Evolutionary conservation across 1,140 invertebrate species (phyloP), one percentile per base, ranked within the genome.

Genomic region (Harpegnathos saltator): DNA sequence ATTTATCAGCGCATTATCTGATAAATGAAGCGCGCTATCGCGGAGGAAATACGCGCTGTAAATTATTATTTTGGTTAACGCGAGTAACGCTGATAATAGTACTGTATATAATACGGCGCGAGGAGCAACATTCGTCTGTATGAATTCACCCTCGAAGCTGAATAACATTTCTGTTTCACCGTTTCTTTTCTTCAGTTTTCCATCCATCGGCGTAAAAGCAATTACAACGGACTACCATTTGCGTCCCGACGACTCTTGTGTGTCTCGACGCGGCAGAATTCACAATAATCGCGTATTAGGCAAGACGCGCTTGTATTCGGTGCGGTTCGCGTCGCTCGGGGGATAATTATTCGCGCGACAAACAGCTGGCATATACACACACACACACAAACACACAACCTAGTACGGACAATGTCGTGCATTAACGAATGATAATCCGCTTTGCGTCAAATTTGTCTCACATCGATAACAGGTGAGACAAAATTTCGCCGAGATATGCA

Each of bases 401-500:
- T 56, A 56, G 66, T 58, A 19, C 50, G 19, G 33, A 26, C 17
- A 78, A 71, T 68, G 26, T 69, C 14, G 26, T 52, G 14, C n/a
- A 71, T 80, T 80, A 59, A 59, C 65, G n/a, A 80, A 58, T 80
- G n/a, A 69, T 74, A 82, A 82, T 82, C 78, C 44, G 59, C 29
- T 82, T 82, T 62, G 44, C 56, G 69, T 74, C 69, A 24, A 82
- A 58, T 59, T 54, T 73, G 69, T 73, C 29, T 81, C 52, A 52
- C 73, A 38, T 80, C 33, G 33, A 19, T 59, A 68, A 80, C 33
- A 48, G 69, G 22, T 58, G 75, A 69, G 71, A 58, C 75, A 80
- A 71, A 80, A 22, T 80, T 71, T 48, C 52, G 4, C 38, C 38
- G 22, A 52, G 22, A 7, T 48, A 61, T 24, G 24, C 7, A n/a